phyloP scores from a whole-genome alignment of 2,888 invertebrate genomes.

The Lycophotia porphyrea region DNA sequence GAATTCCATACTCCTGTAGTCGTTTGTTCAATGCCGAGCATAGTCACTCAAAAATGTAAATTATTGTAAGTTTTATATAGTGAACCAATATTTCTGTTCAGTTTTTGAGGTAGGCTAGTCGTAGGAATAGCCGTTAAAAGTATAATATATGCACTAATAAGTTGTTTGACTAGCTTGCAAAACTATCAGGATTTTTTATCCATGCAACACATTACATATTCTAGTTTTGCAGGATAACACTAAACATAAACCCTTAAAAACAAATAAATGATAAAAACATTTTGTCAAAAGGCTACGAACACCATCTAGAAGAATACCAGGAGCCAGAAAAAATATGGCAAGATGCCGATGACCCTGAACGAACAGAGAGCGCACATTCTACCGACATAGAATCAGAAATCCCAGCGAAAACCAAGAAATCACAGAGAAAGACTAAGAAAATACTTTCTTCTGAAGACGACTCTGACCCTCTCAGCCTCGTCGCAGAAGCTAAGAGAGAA shows the following conservation, averaged over 20 bases:
- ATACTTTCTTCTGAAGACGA: conserved; percentile 72
- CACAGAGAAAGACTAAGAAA: conserved; percentile 74
- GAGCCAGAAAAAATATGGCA: conserved; percentile 82
- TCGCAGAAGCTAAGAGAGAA: conserved; percentile 72
- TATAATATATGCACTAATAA: background rate
- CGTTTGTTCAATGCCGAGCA: background rate
- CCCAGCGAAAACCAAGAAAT: conserved; percentile 69
- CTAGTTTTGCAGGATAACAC: background rate
- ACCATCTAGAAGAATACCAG: conserved; percentile 83
- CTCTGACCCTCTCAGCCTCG: conserved; percentile 78
- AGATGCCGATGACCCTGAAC: conserved; percentile 70
- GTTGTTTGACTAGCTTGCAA: background rate
- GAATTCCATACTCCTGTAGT: background rate
- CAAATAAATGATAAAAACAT: background rate
- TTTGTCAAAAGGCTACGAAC: conserved; percentile 84
- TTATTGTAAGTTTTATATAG: background rate
- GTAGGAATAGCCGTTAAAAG: background rate
- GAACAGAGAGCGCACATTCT: conserved; percentile 71
- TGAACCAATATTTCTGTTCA: background rate
- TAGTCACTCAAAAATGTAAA: background rate
- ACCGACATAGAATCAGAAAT: conserved; percentile 66
- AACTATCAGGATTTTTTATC: background rate
- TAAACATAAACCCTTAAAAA: background rate
- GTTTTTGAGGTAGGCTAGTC: background rate
- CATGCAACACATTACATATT: background rate